Base-by-base conservation (phyloP, 2,797 vertebrate genomes). In the Malacoraja senta region DNA sequence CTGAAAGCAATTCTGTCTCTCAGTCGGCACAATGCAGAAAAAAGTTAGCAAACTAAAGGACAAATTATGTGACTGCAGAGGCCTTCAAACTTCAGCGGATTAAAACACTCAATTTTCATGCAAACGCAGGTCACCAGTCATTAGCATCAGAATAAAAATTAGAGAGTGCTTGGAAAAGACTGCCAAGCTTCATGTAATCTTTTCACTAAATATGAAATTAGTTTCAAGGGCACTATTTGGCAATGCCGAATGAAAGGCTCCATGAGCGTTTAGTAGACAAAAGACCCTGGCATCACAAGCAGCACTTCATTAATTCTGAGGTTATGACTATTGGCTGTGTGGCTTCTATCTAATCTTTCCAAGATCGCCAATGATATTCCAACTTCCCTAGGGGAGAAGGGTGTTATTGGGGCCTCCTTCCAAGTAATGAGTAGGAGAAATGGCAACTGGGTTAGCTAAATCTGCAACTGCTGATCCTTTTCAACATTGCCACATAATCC, bases 231-330 rank as follows among this genome's bases (percentile, higher is more conserved):
- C 13, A 86, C 61, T 63, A 15, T 63, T 63, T 86, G 83, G 83
- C 83, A 63, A 61, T 9, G 32, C 26, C 63, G 83, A 88, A 68
- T 68, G n/a, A 88, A 88, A 35, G 63, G 63, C 84, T 88, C n/a
- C 32, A 32, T n/a, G n/a, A 65, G 58, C 29, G 35, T 29, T 68
- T 88, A 88, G 63, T n/a, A 65, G n/a, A 35, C 84, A 68, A 88
- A 21, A 68, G 84, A 88, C 21, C 78, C 61, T 35, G 3, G 84
- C n/a, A 63, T 35, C 61, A 88, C 84, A 88, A 88, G 84, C 68
- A 86, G 58, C 29, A 86, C 83, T 86, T 86, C 83, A 86, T 86
- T 86, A 86, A 86, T 86, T 86, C 83, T n/a, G 83, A 63, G 29
- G 29, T 32, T 86, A 58, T 32, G 65, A 35, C 84, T 88, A 65